Evolutionary conservation across 2,888 invertebrate species (phyloP).

Genomic region (Eupithecia inturbata): DNA sequence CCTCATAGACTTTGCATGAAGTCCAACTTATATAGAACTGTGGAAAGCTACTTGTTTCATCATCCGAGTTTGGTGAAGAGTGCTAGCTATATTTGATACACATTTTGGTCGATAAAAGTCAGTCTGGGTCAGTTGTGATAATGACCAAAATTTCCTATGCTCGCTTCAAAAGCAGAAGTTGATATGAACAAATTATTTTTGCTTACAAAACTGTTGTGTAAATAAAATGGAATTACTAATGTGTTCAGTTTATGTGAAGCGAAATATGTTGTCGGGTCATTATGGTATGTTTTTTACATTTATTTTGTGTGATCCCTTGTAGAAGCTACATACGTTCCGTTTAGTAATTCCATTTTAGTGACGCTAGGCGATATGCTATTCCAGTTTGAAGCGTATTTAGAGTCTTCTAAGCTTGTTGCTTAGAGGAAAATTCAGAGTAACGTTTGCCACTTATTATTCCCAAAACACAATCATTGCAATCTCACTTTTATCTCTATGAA

Average conservation of each 20-base stretch:
- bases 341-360: slow-evolving; percentile 75
- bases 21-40: slow-evolving; percentile 62
- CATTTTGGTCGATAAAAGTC: not conserved
- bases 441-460: not conserved
- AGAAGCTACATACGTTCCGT: slow-evolving; percentile 40
- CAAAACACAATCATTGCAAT: not conserved
- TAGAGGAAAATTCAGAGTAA: not conserved
- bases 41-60: slow-evolving; percentile 69
- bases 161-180: not conserved
- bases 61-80: slow-evolving; percentile 71
- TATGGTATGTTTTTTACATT: slow-evolving; percentile 55
- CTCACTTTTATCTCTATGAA: not conserved
- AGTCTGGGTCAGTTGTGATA: not conserved
- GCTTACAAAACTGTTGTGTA: not conserved
- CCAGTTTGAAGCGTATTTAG: not conserved
- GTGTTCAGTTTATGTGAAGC: slow-evolving; percentile 37
- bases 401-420: not conserved
- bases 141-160: not conserved
- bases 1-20: slow-evolving; percentile 71
- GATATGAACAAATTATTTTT: not conserved
- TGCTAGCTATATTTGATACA: slow-evolving; percentile 68
- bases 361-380: slow-evolving; percentile 27
- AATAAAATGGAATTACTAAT: slow-evolving; percentile 76
- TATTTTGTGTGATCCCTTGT: slow-evolving; percentile 55
- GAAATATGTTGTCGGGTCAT: slow-evolving; percentile 21